Evolutionary conservation across 2,113 vertebrate genomes (phyloP), one percentile per base, ranked within the genome.

Genomic region (Dipodomys merriami): DNA sequence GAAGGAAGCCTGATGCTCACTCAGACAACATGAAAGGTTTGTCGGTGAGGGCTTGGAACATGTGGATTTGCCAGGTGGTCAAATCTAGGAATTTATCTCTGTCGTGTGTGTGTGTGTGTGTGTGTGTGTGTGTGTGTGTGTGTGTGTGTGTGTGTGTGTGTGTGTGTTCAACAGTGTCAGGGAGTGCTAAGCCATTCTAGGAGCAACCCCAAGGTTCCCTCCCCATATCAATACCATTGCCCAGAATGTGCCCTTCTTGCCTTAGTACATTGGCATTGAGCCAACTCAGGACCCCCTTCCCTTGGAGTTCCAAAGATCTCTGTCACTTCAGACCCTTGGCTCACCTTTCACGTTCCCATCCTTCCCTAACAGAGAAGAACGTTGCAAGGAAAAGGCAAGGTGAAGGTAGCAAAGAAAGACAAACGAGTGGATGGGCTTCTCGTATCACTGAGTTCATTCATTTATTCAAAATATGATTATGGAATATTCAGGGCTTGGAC

Each of bases 281-380:
- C 39, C 33, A 83, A n/a, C n/a, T 86, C 44, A 30, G 77, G 39
- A 60, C n/a, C 78, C 68, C 19, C 33, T 60, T 81, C 15, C 53
- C 53, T 57, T 79, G 60, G 64, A 86, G 62, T 83, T 23, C 39
- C 73, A 91, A 35, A 25, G 33, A 68, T 88, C 84, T 87, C 82
- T 89, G 83, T 65, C 69, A 69, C 68, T 83, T 65, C 78, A 57
- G n/a, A 65, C 49, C 33, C 65, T 57, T 57, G 53, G 15, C 77
- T 84, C 29, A 35, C 44, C 18, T 64, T 16, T 60, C 64, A 80
- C 39, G n/a, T 46, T 72, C 49, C 73, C 22, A 57, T 57, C 15
- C 53, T 57, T 57, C 15, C 53, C 53, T 57, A 57, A 57, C 53
- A 57, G 53, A 57, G 53, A 13, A 57, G 53, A 57, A 13, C 53